Evolutionary conservation across 2,797 vertebrate genomes (phyloP).

Genomic region (Pempheris klunzingeri): DNA sequence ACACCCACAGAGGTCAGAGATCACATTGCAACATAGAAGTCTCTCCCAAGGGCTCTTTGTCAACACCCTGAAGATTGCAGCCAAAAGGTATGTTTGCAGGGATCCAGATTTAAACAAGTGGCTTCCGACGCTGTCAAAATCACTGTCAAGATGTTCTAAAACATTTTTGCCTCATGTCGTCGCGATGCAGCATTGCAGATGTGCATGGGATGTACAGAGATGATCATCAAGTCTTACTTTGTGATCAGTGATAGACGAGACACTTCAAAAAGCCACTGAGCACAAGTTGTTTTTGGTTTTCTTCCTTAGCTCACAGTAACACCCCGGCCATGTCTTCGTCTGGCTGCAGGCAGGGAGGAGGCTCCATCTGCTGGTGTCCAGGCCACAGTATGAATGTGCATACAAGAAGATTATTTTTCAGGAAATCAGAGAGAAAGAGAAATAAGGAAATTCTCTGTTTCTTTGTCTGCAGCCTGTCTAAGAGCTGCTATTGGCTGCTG

Average conservation of each 20-base stretch:
- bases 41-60: slow-evolving; percentile 31
- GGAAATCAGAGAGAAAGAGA: no score
- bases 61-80: background rate
- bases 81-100: background rate
- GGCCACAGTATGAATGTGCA: background rate
- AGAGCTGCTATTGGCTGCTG: background rate
- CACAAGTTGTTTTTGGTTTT: background rate
- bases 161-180: background rate
- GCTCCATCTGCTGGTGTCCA: slow-evolving; percentile 75
- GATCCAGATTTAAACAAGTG: background rate
- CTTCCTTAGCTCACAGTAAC: background rate
- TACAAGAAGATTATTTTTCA: background rate
- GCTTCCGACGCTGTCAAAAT: no score
- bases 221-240: background rate
- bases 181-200: background rate
- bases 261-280: background rate
- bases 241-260: background rate
- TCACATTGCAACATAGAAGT: slow-evolving; percentile 55
- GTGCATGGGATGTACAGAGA: background rate
- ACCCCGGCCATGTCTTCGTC: background rate
- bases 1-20: slow-evolving; percentile 68
- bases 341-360: slow-evolving; percentile 60
- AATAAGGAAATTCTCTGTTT: no score
- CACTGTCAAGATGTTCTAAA: no score
- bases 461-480: no score